Evolutionary conservation across 2,797 vertebrate genomes (phyloP).

Genomic region (Cuculus canorus): DNA sequence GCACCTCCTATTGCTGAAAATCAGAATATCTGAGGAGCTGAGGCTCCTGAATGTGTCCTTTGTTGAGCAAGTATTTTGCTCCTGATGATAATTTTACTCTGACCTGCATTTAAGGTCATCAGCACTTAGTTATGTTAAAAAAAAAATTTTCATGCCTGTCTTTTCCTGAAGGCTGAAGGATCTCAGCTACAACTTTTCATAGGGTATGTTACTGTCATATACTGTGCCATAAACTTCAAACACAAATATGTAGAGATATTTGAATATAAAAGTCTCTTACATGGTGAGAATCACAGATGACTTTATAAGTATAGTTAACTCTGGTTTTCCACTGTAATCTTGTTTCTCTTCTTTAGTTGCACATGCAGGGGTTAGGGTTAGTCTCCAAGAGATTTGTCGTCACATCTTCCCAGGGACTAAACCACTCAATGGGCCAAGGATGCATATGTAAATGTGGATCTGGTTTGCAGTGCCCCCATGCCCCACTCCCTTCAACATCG

Average conservation of each 20-base stretch:
- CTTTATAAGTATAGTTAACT: not conserved
- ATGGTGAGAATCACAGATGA: not conserved
- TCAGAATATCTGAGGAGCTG: not conserved
- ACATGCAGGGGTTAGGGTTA: no score
- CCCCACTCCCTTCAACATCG: not conserved
- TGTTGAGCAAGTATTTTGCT: not conserved
- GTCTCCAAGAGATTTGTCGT: not conserved
- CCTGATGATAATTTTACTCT: not conserved
- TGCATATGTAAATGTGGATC: rapidly evolving
- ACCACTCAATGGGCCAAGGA: rapidly evolving
- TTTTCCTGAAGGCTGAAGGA: not conserved
- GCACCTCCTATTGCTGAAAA: not conserved
- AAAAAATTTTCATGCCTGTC: not conserved
- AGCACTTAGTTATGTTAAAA: not conserved
- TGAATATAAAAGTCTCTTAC: not conserved
- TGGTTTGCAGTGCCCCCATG: rapidly evolving
- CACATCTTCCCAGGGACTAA: not conserved
- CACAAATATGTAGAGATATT: not conserved
- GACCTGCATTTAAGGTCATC: not conserved
- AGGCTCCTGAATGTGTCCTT: not conserved
- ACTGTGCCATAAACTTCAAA: not conserved
- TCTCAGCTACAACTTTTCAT: not conserved
- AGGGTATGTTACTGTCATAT: not conserved
- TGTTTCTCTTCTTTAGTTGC: not conserved
- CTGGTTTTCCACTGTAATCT: not conserved